phyloP scores from a whole-genome alignment of 2,113 vertebrate species.

The Pelmatolapia mariae region DNA sequence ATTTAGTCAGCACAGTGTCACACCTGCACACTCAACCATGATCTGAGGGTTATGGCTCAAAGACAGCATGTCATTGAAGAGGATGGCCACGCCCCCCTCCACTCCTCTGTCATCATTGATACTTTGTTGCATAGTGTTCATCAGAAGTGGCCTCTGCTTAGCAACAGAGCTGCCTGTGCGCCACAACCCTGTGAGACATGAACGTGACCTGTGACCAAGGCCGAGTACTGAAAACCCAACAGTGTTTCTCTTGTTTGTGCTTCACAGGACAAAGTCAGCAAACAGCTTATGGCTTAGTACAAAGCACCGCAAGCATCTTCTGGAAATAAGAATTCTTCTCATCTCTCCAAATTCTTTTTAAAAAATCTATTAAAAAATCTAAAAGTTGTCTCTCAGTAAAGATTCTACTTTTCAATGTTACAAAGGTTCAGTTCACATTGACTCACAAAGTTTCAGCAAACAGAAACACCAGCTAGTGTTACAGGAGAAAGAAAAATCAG shows the following conservation, averaged over 20 bases:
- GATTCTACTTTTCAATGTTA: constrained; percentile 24
- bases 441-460: constrained; percentile 49
- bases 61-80: neutral
- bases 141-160: neutral
- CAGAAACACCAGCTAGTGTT: constrained; percentile 44
- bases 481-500: neutral
- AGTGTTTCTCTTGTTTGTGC: neutral
- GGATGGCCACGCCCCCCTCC: neutral
- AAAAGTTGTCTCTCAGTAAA: constrained; percentile 41
- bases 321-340: neutral
- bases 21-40: constrained; percentile 21
- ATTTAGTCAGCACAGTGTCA: constrained; percentile 34
- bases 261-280: neutral
- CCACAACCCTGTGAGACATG: neutral
- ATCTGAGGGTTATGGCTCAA: neutral
- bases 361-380: constrained; percentile 58
- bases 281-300: constrained; percentile 55
- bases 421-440: constrained; percentile 62
- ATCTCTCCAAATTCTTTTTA: constrained; percentile 11
- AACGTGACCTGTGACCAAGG: neutral
- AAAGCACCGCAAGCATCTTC: constrained; percentile 11
- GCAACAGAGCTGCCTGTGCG: neutral
- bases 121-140: neutral
- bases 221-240: neutral
- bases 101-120: neutral